Evolutionary conservation across 2,888 invertebrate genomes (phyloP).

Genomic region (Pogonocherus hispidulus): DNA sequence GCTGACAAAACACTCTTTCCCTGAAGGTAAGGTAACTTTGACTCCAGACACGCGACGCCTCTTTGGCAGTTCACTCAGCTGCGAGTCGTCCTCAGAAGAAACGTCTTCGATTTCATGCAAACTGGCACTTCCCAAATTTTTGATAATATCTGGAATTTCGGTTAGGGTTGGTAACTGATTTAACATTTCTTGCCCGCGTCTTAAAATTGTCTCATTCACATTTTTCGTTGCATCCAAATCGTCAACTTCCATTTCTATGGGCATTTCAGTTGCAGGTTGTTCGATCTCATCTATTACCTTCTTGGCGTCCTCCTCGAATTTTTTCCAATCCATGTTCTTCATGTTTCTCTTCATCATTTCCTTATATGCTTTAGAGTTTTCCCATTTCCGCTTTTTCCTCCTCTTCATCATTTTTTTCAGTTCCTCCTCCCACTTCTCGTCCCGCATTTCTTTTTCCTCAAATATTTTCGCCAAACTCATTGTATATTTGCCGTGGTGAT

Average conservation of each 20-base stretch:
- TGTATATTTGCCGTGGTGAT: conserved; percentile 73
- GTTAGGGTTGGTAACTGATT: conserved; percentile 75
- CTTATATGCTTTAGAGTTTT: conserved; percentile 70
- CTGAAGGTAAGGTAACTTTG: conserved; percentile 72
- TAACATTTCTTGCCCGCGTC: conserved; percentile 70
- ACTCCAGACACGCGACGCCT: conserved; percentile 62
- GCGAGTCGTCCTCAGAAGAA: conserved; percentile 54
- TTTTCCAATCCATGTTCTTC: conserved; percentile 77
- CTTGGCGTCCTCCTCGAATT: conserved; percentile 74
- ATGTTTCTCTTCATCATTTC: conserved; percentile 76
- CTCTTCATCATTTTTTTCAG: conserved; percentile 63
- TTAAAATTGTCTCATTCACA: conserved; percentile 73
- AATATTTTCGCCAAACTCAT: conserved; percentile 80
- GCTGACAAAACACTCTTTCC: conserved; percentile 79
- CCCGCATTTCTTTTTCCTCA: conserved; percentile 81
- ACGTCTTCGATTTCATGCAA: conserved; percentile 71
- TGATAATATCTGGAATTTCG: conserved; percentile 76
- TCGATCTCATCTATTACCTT: conserved; percentile 69
- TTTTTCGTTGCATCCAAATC: conserved; percentile 74
- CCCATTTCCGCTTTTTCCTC: conserved; percentile 64
- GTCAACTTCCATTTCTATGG: conserved; percentile 70
- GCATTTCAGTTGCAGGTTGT: conserved; percentile 58
- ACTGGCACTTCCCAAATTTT: conserved; percentile 74
- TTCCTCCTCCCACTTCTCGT: conserved; percentile 75
- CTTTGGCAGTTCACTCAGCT: conserved; percentile 39